Evolutionary conservation across 1,140 invertebrate genomes (phyloP).

Genomic region (Lordiphosa stackelbergi): DNA sequence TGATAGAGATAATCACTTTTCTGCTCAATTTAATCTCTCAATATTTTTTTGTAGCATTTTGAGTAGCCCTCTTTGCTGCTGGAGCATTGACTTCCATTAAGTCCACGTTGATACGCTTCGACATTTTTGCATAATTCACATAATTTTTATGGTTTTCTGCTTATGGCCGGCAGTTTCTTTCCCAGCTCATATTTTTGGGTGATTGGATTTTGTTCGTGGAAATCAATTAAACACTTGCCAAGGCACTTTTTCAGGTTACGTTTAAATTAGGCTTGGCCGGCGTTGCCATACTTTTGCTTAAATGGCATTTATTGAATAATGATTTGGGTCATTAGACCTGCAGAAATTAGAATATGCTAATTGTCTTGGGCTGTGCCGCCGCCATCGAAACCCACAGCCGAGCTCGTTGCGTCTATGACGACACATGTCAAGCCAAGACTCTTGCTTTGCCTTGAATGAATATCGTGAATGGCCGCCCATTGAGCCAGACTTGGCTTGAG

Average conservation of each 20-base stretch:
- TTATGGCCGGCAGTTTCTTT: conserved; percentile 51
- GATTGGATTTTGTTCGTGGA: conserved; percentile 62
- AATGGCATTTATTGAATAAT: conserved; percentile 53
- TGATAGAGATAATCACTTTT: conserved; percentile 6
- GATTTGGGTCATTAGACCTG: conserved; percentile 61
- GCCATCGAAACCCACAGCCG: conserved; percentile 11
- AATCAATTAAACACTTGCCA: conserved; percentile 58
- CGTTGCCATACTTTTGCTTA: conserved; percentile 42
- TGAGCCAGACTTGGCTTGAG: conserved; percentile 16
- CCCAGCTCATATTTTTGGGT: conserved; percentile 43
- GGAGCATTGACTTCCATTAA: conserved; percentile 30
- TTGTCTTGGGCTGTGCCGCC: conserved; percentile 36
- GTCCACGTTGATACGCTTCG: conserved; percentile 5
- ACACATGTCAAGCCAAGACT: conserved; percentile 26
- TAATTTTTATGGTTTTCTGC: conserved; percentile 42
- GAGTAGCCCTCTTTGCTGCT: too few relatives aligned
- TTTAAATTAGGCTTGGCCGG: conserved; percentile 52
- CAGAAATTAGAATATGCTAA: conserved; percentile 70
- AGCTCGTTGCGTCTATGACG: conserved; percentile 39
- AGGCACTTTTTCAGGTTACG: conserved; percentile 25
- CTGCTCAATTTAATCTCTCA: too few relatives aligned
- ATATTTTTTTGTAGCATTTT: too few relatives aligned
- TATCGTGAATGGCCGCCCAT: conserved; percentile 42
- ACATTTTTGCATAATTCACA: conserved; percentile 70
- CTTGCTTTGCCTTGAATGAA: conserved; percentile 52